Evolutionary conservation across 2,113 vertebrate species (phyloP), one percentile per base, ranked within the genome.

Genomic region (Astatoreochromis straeleni): DNA sequence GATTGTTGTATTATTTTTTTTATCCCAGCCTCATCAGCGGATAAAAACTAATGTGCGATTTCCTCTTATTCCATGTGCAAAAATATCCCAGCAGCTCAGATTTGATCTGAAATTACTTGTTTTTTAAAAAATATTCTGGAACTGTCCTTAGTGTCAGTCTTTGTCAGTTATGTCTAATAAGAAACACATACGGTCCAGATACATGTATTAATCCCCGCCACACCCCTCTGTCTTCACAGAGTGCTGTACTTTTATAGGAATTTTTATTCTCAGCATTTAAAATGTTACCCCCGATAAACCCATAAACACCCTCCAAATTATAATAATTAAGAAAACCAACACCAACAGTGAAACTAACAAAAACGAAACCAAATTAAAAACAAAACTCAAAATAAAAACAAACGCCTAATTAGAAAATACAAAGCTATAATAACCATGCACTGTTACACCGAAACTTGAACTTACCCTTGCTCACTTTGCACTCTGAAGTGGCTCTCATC

Each of bases 341-440:
- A 24, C n/a, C n/a, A 68, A 68, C 63, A 42, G 19, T 68, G 33
- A 38, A 68, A 63, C 58, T 63, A 63, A 63, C 10, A 63, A 63
- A n/a, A 63, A 35, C 58, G 1, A 35, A 63, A 63, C 58, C 31
- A 63, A 63, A 12, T 35, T 35, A 63, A 35, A 35, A 63, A 63
- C 31, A 63, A 35, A 33, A 63, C 29, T 63, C 58, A 5, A 63
- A 63, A 63, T 63, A 35, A 1, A 63, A 63, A 63, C 16, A 33
- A 63, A 63, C 26, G 31, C 9, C 58, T 70, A 70, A 70, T 26
- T 70, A 42, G 38, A 26, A 70, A 73, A 45, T 73, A 73, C 38
- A 73, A 73, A 45, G 14, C 13, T 45, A 73, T 26, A 45, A 45
- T 73, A 73, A 45, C 3, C 2, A 42, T 45, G 13, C 68, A 73